Percentiles rank a stretch among this genome's conserved stretches.
Conservation (phyloP, 2,888 invertebrate species). For the Drosophila subquinaria region DNA sequence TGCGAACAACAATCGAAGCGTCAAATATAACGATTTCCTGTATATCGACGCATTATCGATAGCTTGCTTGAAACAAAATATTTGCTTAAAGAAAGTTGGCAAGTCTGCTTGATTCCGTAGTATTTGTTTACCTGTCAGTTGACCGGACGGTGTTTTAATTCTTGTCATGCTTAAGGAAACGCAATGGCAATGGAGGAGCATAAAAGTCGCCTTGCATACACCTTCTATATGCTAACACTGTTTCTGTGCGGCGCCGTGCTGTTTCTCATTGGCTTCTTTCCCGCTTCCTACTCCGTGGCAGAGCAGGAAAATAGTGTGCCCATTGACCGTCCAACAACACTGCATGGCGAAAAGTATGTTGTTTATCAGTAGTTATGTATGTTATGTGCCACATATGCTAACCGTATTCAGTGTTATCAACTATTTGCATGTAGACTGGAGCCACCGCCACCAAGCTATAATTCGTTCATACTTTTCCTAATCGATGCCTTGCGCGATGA, state of each 20-base stretch:
- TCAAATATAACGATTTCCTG: too few species aligned
- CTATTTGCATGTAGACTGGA: conserved; percentile 57
- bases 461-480: conserved; percentile 90
- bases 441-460: conserved; percentile 70
- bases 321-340: conserved; percentile 56
- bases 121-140: conserved; percentile 49
- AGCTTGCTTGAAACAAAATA: conserved; percentile 7
- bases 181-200: conserved; percentile 67
- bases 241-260: conserved; percentile 79
- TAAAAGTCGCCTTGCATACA: conserved; percentile 65
- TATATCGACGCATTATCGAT: not conserved
- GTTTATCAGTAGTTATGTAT: conserved; percentile 20
- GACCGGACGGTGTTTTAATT: conserved; percentile 16
- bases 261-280: conserved; percentile 84
- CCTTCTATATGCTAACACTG: conserved; percentile 74
- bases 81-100: conserved; percentile 18
- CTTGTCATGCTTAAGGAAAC: conserved; percentile 51
- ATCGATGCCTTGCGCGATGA: conserved; percentile 96
- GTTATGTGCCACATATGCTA: conserved; percentile 35
- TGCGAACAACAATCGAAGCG: too few species aligned
- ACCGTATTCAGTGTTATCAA: not conserved
- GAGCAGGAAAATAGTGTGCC: conserved; percentile 48
- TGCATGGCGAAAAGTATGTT: conserved; percentile 74
- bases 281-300: conserved; percentile 72
- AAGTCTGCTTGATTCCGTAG: conserved; percentile 14